Percentiles rank a stretch among this genome's conserved stretches.
These are phyloP conservation scores for Hemaris fuciformis DNA, from an alignment of 2,888 invertebrate species.

Conservation along the genomic window DNA sequence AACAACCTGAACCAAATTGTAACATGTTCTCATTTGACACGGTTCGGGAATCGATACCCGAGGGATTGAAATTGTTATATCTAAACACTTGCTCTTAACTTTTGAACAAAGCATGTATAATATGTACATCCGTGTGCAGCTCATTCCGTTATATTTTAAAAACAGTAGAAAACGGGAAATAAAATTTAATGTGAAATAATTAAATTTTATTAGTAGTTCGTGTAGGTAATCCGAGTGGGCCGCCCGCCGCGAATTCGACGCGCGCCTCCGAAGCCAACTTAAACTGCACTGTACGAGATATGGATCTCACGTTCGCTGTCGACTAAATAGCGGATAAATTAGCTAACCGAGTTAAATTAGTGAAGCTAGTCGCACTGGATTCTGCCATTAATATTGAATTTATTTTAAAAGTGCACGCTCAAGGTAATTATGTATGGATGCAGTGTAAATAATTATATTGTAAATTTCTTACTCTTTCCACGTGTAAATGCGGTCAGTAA, in stretches of 20 bases:
- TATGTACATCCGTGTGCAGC: neutral
- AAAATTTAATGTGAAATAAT: constrained; percentile 10
- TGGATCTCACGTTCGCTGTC: constrained; percentile 75
- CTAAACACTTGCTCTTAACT: too few relatives aligned
- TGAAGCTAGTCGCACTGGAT: constrained; percentile 43
- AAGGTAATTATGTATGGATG: neutral
- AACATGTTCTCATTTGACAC: too few relatives aligned
- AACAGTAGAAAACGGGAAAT: neutral
- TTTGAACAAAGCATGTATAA: neutral
- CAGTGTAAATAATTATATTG: neutral
- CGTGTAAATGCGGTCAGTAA: neutral
- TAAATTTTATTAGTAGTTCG: constrained; percentile 13
- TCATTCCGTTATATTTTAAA: neutral
- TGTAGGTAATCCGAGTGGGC: constrained; percentile 43
- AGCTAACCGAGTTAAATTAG: constrained; percentile 72
- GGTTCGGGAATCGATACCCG: too few relatives aligned
- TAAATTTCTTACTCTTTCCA: neutral
- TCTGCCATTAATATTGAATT: constrained; percentile 29
- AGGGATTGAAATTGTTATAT: too few relatives aligned
- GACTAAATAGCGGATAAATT: constrained; percentile 76
- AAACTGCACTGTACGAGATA: constrained; percentile 67
- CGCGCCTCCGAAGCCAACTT: constrained; percentile 56
- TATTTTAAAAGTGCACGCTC: constrained; percentile 22
- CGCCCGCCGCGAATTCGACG: constrained; percentile 65
- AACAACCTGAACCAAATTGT: too few relatives aligned